Base-by-base conservation (phyloP, 2,113 vertebrate genomes). In the Trematocara variabile region DNA sequence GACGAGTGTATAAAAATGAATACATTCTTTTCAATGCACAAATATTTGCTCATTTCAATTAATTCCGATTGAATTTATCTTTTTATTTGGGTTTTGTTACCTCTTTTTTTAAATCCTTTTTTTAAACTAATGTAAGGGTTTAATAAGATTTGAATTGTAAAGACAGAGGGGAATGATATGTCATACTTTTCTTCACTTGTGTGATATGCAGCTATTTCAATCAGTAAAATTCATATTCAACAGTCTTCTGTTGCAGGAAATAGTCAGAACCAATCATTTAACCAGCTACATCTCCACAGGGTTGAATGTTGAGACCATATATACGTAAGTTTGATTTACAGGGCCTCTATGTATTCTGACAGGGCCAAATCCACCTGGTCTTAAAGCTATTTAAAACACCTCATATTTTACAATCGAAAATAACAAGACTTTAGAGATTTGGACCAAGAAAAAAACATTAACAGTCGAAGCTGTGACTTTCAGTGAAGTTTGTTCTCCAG, bases 381-480 rank as follows among this genome's bases (percentile, higher is more conserved):
- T 77, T 58, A 25, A 50, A 0, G 52, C 14, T 46, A 46, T 79
- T 77, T 58, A 39, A 81, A 82, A 68, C 5, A 81, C 77, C 77
- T 65, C 20, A 8, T 13, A 52, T 50, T 87, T 53, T 20, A 83
- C 4, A 6, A 37, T 58, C 10, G 2, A 68, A 68, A 68, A n/a
- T 63, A 37, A 63, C 1, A 0, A 63, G 58, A 37, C 58, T 63
- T 63, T 63, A 63, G 58, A 37, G 18, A 63, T 63, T 63, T 63
- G 3, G 58, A 37, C 58, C 33, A 37, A 4, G 58, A 70, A 65
- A 75, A 75, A 53, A 34, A 34, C 25, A 8, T 10, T 5, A 80
- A 80, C 6, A 52, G 25, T 28, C 2, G 3, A 88, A 86, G 77
- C 65, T 37, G 20, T 18, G 18, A 41, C 8, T 88, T 54, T 41